A percentile compares a stretch with the other conserved stretches of the same genome.
These are phyloP conservation scores for Arion vulgaris DNA, from an alignment of 1,140 invertebrate species.

Conservation along the genomic window DNA sequence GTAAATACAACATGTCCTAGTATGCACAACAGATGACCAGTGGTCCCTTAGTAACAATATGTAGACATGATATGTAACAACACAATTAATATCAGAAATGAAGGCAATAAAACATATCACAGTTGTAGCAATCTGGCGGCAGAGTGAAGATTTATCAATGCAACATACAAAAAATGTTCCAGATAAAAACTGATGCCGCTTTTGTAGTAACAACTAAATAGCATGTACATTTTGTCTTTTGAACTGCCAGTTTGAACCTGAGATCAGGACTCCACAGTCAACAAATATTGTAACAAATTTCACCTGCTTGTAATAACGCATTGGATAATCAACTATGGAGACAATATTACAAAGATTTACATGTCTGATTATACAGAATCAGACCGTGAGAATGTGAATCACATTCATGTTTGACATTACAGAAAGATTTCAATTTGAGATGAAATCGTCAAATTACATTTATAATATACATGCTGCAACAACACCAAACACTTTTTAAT, in stretches of 20 bases:
- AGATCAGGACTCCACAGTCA: conserved; percentile 30
- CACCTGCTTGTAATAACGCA: not conserved
- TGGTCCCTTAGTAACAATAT: not conserved
- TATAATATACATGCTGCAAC: not conserved
- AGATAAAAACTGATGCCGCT: not conserved
- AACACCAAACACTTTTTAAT: not conserved
- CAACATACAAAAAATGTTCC: not conserved
- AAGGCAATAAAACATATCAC: conserved; percentile 19
- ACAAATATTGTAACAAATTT: conserved; percentile 30
- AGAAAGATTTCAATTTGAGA: not conserved
- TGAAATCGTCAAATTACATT: no score
- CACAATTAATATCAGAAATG: conserved; percentile 16
- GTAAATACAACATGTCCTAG: no score
- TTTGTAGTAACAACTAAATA: not conserved
- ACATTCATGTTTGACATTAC: not conserved
- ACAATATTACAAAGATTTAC: not conserved
- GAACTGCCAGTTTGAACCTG: conserved; percentile 31
- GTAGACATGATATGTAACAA: not conserved
- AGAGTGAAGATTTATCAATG: not conserved
- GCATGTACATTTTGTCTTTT: not conserved
- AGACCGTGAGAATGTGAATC: not conserved
- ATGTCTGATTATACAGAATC: not conserved
- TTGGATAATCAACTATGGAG: conserved; percentile 30
- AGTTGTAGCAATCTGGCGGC: not conserved
- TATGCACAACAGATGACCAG: no score